These are phyloP conservation scores for Thunnus albacares DNA, from an alignment of 2,797 vertebrate species.

Conservation along the genomic window DNA sequence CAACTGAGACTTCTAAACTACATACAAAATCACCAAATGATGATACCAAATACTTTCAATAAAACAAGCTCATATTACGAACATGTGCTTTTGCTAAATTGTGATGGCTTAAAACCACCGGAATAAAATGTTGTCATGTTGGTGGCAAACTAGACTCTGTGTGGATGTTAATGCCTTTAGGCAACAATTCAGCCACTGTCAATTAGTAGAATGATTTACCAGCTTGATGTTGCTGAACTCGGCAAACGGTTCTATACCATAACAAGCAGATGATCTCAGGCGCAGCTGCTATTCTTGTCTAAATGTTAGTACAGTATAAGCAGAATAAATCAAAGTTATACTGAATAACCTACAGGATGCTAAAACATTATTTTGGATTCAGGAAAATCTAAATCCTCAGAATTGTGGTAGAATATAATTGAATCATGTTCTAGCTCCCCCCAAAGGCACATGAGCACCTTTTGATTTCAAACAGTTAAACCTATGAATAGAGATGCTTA, in stretches of 20 bases:
- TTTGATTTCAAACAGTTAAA: constrained; percentile 1
- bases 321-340: neutral
- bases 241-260: constrained; percentile 7
- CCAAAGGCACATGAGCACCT: neutral
- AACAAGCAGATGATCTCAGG: constrained; percentile 13
- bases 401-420: neutral
- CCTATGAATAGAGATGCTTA: neutral
- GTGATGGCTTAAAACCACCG: no score
- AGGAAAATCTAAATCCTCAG: neutral
- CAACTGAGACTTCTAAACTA: no score
- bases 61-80: no score
- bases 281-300: neutral
- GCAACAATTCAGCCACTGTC: constrained; percentile 15
- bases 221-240: constrained; percentile 23
- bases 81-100: no score
- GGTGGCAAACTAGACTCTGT: neutral
- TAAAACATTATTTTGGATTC: neutral
- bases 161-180: constrained; percentile 46
- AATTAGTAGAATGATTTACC: constrained; percentile 11
- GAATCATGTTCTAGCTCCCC: neutral
- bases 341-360: neutral
- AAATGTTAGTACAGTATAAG: neutral
- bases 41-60: no score
- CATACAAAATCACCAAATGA: no score
- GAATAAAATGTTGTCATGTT: no score